Evolutionary conservation across 2,888 invertebrate species (phyloP), one percentile per base, ranked within the genome.

Genomic region (Drosophila algonquin): DNA sequence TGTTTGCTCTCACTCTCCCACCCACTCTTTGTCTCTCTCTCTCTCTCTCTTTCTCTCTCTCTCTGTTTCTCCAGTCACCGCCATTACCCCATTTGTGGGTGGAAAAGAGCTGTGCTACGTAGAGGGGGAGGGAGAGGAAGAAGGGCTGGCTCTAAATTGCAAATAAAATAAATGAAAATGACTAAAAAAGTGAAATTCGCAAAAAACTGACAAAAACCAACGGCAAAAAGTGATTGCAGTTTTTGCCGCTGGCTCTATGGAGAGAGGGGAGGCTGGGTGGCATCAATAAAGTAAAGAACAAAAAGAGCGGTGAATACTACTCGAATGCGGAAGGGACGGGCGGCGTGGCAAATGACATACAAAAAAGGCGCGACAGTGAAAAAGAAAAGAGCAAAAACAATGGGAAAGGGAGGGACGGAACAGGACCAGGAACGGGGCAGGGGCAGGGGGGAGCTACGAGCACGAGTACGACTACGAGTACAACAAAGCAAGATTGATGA

Each of bases 401-500:
- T 14, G 40, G 40, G 7, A n/a, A 40, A 40, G 7, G 7, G 35
- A 35, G 35, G 35, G 12, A 3, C 10, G 35, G 35, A 1, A 3
- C 32, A 8, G 30, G 8, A 9, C 35, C 35, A 60, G 54, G n/a
- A 27, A 40, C 7, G 40, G 40, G 12, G 12, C 1, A 30, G 3
- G 9, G 27, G 30, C 3, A 16, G 12, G 9, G 32, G 12, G 9
- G n/a, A 8, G 54, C n/a, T 16, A 10, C 21, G n/a, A 27, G 30
- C 6, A 8, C 8, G 30, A 35, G 30, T 30, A 8, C 30, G 30
- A 30, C 6, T 27, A 6, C 14, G 40, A 40, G 40, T 40, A 57
- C 70, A 63, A 63, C 68, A 72, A 77, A 65, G 67, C 77, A 86
- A 84, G 82, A 89, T 88, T 88, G 80, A 85, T 88, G 89, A 89